phyloP scores from a whole-genome alignment of 2,797 vertebrate species.

The Rhinatrema bivittatum region DNA sequence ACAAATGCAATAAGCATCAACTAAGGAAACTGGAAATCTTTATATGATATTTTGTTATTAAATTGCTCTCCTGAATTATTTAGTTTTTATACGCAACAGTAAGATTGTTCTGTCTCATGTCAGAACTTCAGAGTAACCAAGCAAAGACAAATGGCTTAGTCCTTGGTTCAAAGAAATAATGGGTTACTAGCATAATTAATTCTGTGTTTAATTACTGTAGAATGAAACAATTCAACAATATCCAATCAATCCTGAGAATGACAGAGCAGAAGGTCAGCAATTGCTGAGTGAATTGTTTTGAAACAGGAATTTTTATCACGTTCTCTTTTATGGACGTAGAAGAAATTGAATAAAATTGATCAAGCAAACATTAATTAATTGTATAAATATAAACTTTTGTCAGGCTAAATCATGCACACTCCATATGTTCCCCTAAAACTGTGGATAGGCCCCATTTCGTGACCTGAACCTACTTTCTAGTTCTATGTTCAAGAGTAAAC shows the following conservation, averaged over 20 bases:
- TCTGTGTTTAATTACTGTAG: constrained; percentile 72
- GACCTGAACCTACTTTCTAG: too few species aligned
- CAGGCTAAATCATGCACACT: constrained; percentile 47
- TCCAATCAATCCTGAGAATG: constrained; percentile 62
- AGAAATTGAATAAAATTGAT: constrained; percentile 70
- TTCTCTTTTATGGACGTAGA: constrained; percentile 63
- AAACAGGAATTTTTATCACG: constrained; percentile 69
- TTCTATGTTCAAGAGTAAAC: constrained; percentile 5
- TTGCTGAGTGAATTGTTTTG: constrained; percentile 73
- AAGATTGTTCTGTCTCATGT: constrained; percentile 41
- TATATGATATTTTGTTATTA: constrained; percentile 57
- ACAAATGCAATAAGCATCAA: constrained; percentile 58
- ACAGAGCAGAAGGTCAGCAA: constrained; percentile 71
- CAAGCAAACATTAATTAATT: constrained; percentile 69
- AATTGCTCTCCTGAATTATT: constrained; percentile 52
- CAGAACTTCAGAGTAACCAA: constrained; percentile 50
- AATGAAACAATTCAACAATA: constrained; percentile 72
- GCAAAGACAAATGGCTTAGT: constrained; percentile 61
- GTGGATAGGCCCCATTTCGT: constrained; percentile 8
- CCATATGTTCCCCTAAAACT: constrained; percentile 15
- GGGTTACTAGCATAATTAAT: constrained; percentile 70
- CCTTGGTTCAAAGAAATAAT: constrained; percentile 68
- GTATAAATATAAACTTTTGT: constrained; percentile 57
- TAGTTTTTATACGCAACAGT: constrained; percentile 43
- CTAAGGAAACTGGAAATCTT: constrained; percentile 62